Percentiles rank a stretch among this genome's conserved stretches.
Conservation (phyloP, 2,797 vertebrate species). For the Cyclopterus lumpus region DNA sequence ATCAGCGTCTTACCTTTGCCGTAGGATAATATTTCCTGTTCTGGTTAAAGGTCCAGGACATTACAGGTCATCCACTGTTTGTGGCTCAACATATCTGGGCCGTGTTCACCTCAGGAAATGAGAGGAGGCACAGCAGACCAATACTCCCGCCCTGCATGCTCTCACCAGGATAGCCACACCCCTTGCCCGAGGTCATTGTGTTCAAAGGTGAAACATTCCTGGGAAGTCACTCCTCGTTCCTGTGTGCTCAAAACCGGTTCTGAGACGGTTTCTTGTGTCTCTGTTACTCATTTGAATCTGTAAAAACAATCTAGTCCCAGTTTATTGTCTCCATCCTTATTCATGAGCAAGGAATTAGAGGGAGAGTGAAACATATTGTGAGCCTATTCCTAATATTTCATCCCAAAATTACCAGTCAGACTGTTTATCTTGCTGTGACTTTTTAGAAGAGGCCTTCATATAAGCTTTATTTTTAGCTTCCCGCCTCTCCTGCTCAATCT, state of each 20-base stretch:
- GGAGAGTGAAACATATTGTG: constrained; percentile 17
- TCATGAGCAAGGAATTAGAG: not conserved
- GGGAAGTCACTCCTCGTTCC: constrained; percentile 29
- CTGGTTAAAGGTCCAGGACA: constrained; percentile 34
- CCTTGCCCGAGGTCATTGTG: constrained; percentile 54
- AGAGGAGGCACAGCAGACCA: constrained; percentile 33
- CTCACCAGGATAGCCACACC: constrained; percentile 62
- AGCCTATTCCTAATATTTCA: not conserved
- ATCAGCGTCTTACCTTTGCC: constrained; percentile 58
- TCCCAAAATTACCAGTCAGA: not conserved
- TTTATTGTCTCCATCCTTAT: not conserved
- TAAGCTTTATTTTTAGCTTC: too few species aligned
- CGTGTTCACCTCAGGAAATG: constrained; percentile 69
- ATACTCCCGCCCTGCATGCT: constrained; percentile 38
- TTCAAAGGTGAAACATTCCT: constrained; percentile 65
- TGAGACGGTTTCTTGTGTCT: not conserved
- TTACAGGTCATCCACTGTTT: constrained; percentile 19
- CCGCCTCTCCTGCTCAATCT: not conserved
- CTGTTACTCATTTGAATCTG: not conserved
- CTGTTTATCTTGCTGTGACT: too few species aligned
- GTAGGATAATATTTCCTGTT: constrained; percentile 1
- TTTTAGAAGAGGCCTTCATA: too few species aligned
- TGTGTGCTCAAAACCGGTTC: constrained; percentile 49
- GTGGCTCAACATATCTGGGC: constrained; percentile 53
- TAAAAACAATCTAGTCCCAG: not conserved